Conservation (phyloP, 2,888 invertebrate genomes). For the Aspidapion aeneum region DNA sequence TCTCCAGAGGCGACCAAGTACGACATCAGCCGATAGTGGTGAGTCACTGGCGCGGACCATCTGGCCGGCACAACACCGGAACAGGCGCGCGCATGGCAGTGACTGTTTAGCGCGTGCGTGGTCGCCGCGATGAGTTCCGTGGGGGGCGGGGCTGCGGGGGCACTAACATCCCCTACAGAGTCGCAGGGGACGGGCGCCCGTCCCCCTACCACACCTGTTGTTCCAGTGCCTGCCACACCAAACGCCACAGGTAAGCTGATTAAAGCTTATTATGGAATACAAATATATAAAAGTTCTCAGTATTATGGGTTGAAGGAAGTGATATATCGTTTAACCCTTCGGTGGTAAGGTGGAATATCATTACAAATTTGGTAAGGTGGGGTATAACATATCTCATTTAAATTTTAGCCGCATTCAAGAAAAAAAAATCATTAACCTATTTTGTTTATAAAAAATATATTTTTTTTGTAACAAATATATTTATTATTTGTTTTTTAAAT, state of each 20-base stretch:
- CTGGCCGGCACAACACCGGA: constrained; percentile 31
- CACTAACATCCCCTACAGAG: constrained; percentile 39
- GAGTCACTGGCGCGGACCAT: constrained; percentile 29
- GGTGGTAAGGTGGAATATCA: too few species aligned
- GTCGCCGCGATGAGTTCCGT: constrained; percentile 47
- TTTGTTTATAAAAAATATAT: too few species aligned
- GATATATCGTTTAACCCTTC: too few species aligned
- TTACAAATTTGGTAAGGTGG: too few species aligned
- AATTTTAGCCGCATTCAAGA: too few species aligned
- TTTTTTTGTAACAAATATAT: too few species aligned
- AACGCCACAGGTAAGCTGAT: neutral
- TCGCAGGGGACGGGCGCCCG: constrained; percentile 26
- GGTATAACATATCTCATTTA: too few species aligned
- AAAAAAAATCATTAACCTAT: too few species aligned
- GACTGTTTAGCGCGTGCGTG: constrained; percentile 42
- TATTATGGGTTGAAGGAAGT: too few species aligned
- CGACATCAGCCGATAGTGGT: constrained; percentile 43
- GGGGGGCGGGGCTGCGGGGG: constrained; percentile 36
- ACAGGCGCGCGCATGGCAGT: constrained; percentile 45
- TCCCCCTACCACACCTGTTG: constrained; percentile 38
- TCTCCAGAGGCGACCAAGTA: constrained; percentile 39
- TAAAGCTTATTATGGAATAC: too few species aligned
- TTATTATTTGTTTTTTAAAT: too few species aligned
- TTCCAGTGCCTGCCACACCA: neutral
- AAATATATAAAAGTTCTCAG: too few species aligned